Evolutionary conservation across 2,888 invertebrate genomes (phyloP).

Genomic region (Hermodice carunculata): DNA sequence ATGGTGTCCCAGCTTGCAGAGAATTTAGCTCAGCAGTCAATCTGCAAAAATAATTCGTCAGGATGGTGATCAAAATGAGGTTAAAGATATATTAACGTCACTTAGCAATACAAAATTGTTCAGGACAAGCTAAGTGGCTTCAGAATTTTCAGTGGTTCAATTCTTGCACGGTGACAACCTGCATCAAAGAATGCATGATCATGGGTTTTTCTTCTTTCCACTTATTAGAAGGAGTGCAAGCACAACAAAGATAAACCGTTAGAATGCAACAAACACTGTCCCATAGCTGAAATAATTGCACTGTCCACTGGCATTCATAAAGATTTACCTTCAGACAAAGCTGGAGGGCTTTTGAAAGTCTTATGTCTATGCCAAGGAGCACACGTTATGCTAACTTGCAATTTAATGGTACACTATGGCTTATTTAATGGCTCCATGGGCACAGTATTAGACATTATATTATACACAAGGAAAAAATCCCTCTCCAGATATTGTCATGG

Average conservation of each 20-base stretch:
- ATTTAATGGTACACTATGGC: slow-evolving; percentile 26
- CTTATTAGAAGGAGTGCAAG: neutral
- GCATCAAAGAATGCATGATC: neutral
- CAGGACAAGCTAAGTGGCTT: slow-evolving; percentile 28
- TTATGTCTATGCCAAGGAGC: slow-evolving; percentile 26
- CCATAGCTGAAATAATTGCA: slow-evolving; percentile 4
- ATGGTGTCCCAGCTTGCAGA: slow-evolving; percentile 34
- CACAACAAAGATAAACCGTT: neutral
- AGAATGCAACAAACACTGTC: neutral
- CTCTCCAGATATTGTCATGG: slow-evolving; percentile 13
- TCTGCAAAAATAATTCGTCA: slow-evolving; percentile 31
- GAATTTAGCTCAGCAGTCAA: slow-evolving; percentile 27
- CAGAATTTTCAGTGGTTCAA: slow-evolving; percentile 32
- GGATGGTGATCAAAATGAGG: too few relatives aligned
- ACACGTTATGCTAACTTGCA: slow-evolving; percentile 34
- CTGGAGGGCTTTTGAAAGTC: slow-evolving; percentile 10
- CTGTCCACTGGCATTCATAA: slow-evolving; percentile 17
- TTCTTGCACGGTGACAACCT: slow-evolving; percentile 12
- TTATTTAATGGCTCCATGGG: slow-evolving; percentile 36
- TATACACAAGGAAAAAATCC: slow-evolving; percentile 26
- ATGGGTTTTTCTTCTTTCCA: neutral
- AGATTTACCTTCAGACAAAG: slow-evolving; percentile 4
- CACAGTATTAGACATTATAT: slow-evolving; percentile 29
- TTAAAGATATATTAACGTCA: slow-evolving; percentile 12
- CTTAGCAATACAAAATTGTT: slow-evolving; percentile 12